Base-by-base conservation (phyloP, 2,888 invertebrate species). In the Mystacides longicornis region DNA sequence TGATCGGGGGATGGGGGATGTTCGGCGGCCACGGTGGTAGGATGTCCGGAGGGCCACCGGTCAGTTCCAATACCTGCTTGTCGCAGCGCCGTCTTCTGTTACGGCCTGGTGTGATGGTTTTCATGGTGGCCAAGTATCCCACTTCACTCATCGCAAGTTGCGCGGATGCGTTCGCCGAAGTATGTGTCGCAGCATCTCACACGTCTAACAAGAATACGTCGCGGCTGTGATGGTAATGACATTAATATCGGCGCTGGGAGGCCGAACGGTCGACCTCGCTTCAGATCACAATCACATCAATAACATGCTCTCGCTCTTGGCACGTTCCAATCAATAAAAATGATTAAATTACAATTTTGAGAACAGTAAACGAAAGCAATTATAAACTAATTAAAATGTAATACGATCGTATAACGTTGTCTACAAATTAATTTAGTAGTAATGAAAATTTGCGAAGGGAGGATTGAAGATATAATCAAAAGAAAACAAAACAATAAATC, bases 41-140 rank as follows among this genome's bases (percentile, higher is more conserved):
- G 51, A 78, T 77, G 64, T 80, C 79, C 49, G 79, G 77, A 54
- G 71, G 70, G 63, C 74, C 75, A 49, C 69, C 69, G 16, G 54
- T 55, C 57, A 79, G 68, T 58, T 75, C 73, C 60, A 74, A 67
- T 62, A 78, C 75, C 67, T 82, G 81, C 65, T 82, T 82, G 62
- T 83, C 83, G 69, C 81, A 81, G 54, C 81, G 78, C 54, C 81
- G 76, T 51, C 79, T 74, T 48, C 83, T 77, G 37, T 83, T 78
- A 62, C 80, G 77, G 63, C 78, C 78, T 20, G 83, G 81, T 48
- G 81, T 80, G 63, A 85, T 80, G 22, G 82, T 82, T 70, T 85
- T 85, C 71, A 85, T 81, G 64, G 77, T 75, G 60, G 73, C 70
- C 18, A 81, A 67, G 63, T 80, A 79, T 46, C 81, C 78, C 52